These are phyloP conservation scores for Ips typographus DNA, from an alignment of 1,140 invertebrate species.

Conservation along the genomic window DNA sequence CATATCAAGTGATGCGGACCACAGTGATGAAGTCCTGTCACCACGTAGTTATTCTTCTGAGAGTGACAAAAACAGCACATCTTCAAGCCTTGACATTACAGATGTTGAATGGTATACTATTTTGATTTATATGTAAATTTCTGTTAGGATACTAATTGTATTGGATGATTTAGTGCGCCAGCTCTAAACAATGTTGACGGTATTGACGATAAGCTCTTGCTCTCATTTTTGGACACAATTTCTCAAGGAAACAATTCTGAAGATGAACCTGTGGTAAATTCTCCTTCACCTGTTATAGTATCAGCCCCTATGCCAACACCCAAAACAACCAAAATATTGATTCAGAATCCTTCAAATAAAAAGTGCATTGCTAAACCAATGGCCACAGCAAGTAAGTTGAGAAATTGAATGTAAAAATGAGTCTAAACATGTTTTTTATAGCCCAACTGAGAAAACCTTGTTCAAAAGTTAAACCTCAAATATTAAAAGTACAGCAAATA, in stretches of 20 bases:
- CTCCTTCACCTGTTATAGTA: slow-evolving; percentile 7
- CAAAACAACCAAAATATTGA: slow-evolving; percentile 43
- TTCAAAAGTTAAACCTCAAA: slow-evolving; percentile 54
- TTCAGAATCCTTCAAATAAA: slow-evolving; percentile 45
- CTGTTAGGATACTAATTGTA: neutral
- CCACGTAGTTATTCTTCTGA: slow-evolving; percentile 45
- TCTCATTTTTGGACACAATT: slow-evolving; percentile 39
- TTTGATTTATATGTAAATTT: neutral
- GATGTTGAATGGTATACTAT: slow-evolving; percentile 28
- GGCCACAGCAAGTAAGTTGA: slow-evolving; percentile 38
- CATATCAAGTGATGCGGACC: slow-evolving; percentile 44
- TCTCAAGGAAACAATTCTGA: slow-evolving; percentile 29
- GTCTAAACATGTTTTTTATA: neutral
- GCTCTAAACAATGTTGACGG: slow-evolving; percentile 37
- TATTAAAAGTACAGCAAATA: slow-evolving; percentile 59
- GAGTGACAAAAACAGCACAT: slow-evolving; percentile 44
- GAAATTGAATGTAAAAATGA: neutral
- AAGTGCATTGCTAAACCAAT: slow-evolving; percentile 42
- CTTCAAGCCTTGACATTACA: slow-evolving; percentile 23
- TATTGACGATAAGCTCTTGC: slow-evolving; percentile 40
- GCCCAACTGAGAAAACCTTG: slow-evolving; percentile 39
- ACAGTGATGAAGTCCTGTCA: slow-evolving; percentile 43
- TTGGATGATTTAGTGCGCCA: slow-evolving; percentile 29
- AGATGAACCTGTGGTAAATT: slow-evolving; percentile 13
- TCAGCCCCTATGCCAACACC: slow-evolving; percentile 5